Evolutionary conservation across 1,140 invertebrate species (phyloP).

Genomic region (Zeugodacus cucurbitae): DNA sequence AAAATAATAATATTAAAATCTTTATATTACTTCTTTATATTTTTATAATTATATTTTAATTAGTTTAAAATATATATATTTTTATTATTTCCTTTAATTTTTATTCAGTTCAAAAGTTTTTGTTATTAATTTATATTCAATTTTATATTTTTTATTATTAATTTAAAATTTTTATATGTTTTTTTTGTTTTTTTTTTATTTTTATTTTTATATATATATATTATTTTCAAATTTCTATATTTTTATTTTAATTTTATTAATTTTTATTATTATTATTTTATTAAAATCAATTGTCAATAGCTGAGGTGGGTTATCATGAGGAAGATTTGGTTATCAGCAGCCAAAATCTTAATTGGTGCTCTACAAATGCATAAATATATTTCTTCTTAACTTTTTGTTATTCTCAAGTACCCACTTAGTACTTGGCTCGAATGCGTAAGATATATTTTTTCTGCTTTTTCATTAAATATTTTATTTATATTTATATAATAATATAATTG

Average conservation of each 20-base stretch:
- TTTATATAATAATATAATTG: background rate
- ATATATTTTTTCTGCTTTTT: background rate
- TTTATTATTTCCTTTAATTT: too few relatives aligned
- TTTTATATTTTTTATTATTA: background rate
- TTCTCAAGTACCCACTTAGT: slow-evolving; percentile 1
- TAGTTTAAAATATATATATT: too few relatives aligned
- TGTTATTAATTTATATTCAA: too few relatives aligned
- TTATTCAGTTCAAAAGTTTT: too few relatives aligned
- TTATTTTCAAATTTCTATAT: background rate
- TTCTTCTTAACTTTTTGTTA: background rate
- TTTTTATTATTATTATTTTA: background rate
- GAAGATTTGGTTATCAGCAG: background rate
- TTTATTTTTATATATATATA: background rate
- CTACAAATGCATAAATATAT: background rate
- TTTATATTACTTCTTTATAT: too few relatives aligned
- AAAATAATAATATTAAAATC: too few relatives aligned
- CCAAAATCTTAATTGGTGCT: background rate
- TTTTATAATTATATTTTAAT: too few relatives aligned
- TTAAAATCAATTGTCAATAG: background rate
- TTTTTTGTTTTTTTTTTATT: background rate
- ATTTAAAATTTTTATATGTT: background rate
- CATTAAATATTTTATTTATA: background rate
- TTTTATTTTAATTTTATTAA: too few relatives aligned
- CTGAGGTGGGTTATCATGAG: background rate
- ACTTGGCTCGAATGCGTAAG: slow-evolving; percentile 34